phyloP scores from a whole-genome alignment of 2,113 vertebrate species.

The Pleuronectes platessa region DNA sequence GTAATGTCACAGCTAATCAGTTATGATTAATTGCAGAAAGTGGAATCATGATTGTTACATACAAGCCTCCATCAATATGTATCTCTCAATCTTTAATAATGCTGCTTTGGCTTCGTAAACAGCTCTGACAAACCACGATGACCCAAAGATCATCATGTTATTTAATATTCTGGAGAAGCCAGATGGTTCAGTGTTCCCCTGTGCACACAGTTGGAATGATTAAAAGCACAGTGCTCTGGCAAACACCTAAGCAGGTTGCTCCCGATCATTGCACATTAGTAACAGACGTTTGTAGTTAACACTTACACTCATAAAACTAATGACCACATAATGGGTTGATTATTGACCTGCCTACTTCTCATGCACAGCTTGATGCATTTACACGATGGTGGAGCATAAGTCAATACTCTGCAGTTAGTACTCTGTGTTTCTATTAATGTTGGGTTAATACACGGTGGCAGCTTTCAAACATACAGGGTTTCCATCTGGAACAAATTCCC shows the following conservation, averaged over 20 bases:
- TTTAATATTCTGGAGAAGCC: constrained; percentile 43
- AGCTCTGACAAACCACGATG: constrained; percentile 26
- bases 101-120: not conserved
- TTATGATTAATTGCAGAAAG: constrained; percentile 11
- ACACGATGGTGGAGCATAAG: not conserved
- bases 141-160: constrained; percentile 43
- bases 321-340: constrained; percentile 50
- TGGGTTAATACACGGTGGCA: constrained; percentile 1
- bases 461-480: constrained; percentile 12
- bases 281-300: constrained; percentile 60
- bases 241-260: constrained; percentile 47
- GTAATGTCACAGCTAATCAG: constrained; percentile 17
- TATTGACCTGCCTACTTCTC: constrained; percentile 34
- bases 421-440: constrained; percentile 13
- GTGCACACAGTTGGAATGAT: constrained; percentile 50
- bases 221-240: constrained; percentile 45
- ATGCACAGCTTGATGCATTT: constrained; percentile 21
- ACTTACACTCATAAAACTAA: constrained; percentile 57
- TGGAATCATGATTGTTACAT: constrained; percentile 1
- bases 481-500: constrained; percentile 32
- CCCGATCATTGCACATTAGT: constrained; percentile 52
- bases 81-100: constrained; percentile 4
- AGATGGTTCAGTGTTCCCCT: constrained; percentile 64
- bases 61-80: not conserved
- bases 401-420: constrained; percentile 9